phyloP scores from a whole-genome alignment of 2,113 vertebrate genomes.

The Prinia subflava region DNA sequence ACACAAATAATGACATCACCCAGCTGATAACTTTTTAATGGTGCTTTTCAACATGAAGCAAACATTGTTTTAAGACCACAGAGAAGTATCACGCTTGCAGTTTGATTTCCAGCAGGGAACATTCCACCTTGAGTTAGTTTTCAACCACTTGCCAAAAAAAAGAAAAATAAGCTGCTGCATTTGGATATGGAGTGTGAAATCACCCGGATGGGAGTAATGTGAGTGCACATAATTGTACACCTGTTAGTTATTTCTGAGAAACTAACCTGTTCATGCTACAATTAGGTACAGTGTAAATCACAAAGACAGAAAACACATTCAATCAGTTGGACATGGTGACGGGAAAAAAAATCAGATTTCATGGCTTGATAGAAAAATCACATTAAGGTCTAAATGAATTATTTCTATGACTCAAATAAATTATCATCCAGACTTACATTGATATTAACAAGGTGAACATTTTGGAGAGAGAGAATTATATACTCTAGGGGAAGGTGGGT shows the following conservation, averaged over 20 bases:
- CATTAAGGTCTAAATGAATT: slow-evolving; percentile 55
- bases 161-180: slow-evolving; percentile 24
- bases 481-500: background rate
- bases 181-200: slow-evolving; percentile 51
- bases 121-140: slow-evolving; percentile 20
- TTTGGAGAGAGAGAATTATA: background rate
- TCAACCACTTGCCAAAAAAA: slow-evolving; percentile 7
- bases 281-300: slow-evolving; percentile 55
- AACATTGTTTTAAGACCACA: background rate
- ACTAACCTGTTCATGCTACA: slow-evolving; percentile 20
- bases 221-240: slow-evolving; percentile 49
- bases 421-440: slow-evolving; percentile 43
- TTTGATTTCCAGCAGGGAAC: slow-evolving; percentile 2
- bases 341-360: slow-evolving; percentile 56
- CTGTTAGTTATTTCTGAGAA: slow-evolving; percentile 45
- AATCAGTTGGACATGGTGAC: slow-evolving; percentile 26
- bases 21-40: background rate
- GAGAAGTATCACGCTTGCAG: background rate
- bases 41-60: background rate
- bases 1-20: background rate
- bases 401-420: slow-evolving; percentile 64
- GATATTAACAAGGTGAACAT: slow-evolving; percentile 33
- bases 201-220: slow-evolving; percentile 5
- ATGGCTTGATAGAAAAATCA: slow-evolving; percentile 67
- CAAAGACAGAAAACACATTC: slow-evolving; percentile 37